These are phyloP conservation scores for Epinotia brunnichana DNA, from an alignment of 2,888 invertebrate species.

Conservation along the genomic window DNA sequence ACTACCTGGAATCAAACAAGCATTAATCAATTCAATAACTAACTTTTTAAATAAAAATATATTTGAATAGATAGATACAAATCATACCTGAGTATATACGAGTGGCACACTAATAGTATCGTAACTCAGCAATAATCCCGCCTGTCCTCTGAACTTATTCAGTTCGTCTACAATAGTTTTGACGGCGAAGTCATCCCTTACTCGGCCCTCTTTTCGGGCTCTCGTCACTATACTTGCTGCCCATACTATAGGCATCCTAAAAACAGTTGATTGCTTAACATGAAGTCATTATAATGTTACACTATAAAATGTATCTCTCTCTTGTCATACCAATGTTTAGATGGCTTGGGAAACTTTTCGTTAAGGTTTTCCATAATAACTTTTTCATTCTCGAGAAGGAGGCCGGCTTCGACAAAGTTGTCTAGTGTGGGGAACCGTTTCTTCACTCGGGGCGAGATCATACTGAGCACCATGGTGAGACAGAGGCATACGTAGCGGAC, in stretches of 20 bases:
- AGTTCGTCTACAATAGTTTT: slow-evolving; percentile 95
- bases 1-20: slow-evolving; percentile 85
- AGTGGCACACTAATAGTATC: slow-evolving; percentile 92
- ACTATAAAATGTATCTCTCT: background rate
- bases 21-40: background rate
- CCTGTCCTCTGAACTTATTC: slow-evolving; percentile 92
- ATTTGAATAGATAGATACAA: background rate
- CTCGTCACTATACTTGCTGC: slow-evolving; percentile 94
- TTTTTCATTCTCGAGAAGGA: slow-evolving; percentile 92
- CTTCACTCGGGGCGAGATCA: slow-evolving; percentile 94
- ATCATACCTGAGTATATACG: slow-evolving; percentile 89
- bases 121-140: slow-evolving; percentile 89
- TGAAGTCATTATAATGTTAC: background rate
- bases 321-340: slow-evolving; percentile 91
- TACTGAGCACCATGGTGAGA: slow-evolving; percentile 93
- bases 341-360: slow-evolving; percentile 91
- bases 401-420: slow-evolving; percentile 93
- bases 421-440: slow-evolving; percentile 93
- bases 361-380: slow-evolving; percentile 90
- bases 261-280: slow-evolving; percentile 43
- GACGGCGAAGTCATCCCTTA: slow-evolving; percentile 95
- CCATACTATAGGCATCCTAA: slow-evolving; percentile 94
- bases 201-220: slow-evolving; percentile 94
- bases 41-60: background rate
- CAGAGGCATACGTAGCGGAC: slow-evolving; percentile 93